These are phyloP conservation scores for Latheticus oryzae DNA, from an alignment of 2,888 invertebrate species.

Conservation along the genomic window DNA sequence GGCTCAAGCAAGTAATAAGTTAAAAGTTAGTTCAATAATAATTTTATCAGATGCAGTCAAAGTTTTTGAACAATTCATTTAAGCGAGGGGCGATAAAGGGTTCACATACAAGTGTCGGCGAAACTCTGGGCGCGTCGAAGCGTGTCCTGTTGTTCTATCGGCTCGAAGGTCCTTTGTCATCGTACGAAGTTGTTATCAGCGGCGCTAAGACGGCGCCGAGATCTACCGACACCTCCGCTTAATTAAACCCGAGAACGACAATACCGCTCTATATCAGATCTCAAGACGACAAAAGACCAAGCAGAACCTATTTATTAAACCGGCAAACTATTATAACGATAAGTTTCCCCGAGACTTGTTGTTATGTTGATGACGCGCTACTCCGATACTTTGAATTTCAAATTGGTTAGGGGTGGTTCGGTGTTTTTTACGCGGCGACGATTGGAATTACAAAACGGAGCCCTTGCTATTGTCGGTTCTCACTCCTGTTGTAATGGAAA, in stretches of 20 bases:
- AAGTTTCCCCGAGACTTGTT: conserved; percentile 45
- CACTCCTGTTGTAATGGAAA: conserved; percentile 54
- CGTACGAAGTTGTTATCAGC: conserved; percentile 54
- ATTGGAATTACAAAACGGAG: conserved; percentile 54
- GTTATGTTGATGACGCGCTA: conserved; percentile 53
- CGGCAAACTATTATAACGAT: conserved; percentile 41
- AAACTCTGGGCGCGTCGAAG: conserved; percentile 50
- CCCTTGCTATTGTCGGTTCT: conserved; percentile 49
- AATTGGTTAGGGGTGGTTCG: conserved; percentile 54
- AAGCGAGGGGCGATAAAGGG: conserved; percentile 45
- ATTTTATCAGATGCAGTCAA: conserved; percentile 36
- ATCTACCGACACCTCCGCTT: conserved; percentile 56
- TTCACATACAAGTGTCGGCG: conserved; percentile 46
- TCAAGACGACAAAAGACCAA: conserved; percentile 46
- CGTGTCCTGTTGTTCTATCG: conserved; percentile 51
- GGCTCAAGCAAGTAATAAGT: conserved; percentile 36
- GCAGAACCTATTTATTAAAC: conserved; percentile 40
- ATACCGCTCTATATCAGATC: conserved; percentile 47
- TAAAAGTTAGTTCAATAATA: conserved; percentile 39
- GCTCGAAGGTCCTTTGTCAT: conserved; percentile 51
- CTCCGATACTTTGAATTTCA: conserved; percentile 59
- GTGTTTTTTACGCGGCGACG: conserved; percentile 46
- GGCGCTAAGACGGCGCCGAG: conserved; percentile 51
- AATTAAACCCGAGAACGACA: conserved; percentile 52
- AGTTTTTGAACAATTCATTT: conserved; percentile 30